Conservation (phyloP, 2,113 vertebrate genomes). For the Dasyurus viverrinus region DNA sequence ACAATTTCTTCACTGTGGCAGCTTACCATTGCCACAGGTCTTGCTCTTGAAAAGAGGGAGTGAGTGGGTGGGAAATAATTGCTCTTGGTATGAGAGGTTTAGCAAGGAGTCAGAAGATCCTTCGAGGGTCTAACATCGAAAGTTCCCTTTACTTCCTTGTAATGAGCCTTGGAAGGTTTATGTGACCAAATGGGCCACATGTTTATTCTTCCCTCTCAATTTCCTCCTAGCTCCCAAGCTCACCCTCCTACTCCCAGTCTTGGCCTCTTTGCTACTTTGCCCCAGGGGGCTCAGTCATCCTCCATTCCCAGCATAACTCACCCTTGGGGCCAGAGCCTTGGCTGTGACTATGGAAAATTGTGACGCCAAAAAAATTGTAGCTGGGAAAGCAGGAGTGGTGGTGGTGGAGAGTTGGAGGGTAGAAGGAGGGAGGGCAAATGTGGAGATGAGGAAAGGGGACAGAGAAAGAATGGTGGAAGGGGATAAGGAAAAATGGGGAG, state of each 20-base stretch:
- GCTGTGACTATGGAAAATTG: constrained; percentile 77
- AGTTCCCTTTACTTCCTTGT: background rate
- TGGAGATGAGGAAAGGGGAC: background rate
- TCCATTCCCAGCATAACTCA: constrained; percentile 70
- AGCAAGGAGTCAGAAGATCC: background rate
- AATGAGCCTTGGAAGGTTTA: background rate
- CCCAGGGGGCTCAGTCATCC: constrained; percentile 63
- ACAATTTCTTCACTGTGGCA: constrained; percentile 22
- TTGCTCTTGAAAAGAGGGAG: background rate
- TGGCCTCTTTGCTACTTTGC: constrained; percentile 32
- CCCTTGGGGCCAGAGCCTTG: constrained; percentile 69
- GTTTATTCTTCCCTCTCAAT: constrained; percentile 5
- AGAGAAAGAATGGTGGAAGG: background rate
- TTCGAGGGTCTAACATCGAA: background rate
- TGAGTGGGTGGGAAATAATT: background rate
- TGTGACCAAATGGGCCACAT: background rate
- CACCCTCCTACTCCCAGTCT: constrained; percentile 21
- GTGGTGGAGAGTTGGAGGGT: constrained; percentile 31
- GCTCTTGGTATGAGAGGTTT: background rate
- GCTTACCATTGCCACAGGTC: background rate
- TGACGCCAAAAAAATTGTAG: constrained; percentile 70
- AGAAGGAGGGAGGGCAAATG: background rate
- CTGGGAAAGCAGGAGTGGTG: constrained; percentile 64
- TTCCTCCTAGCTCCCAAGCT: constrained; percentile 4
- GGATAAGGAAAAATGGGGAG: background rate